These are phyloP conservation scores for Steinernema scapterisci DNA, from an alignment of 2,888 invertebrate species.

Conservation along the genomic window DNA sequence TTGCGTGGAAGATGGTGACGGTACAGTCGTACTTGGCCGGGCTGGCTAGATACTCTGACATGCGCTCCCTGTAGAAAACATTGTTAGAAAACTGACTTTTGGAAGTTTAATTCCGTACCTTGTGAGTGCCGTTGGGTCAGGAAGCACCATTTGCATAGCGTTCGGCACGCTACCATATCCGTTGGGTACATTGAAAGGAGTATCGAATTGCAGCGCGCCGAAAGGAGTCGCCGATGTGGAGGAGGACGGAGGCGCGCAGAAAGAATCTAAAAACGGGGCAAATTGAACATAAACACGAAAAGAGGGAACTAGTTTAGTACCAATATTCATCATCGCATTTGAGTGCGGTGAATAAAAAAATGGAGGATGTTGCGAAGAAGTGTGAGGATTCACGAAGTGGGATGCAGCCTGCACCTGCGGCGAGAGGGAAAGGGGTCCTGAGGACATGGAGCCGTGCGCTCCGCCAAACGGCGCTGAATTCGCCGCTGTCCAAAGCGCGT, in stretches of 20 bases:
- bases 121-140: not conserved
- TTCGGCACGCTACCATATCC: slow-evolving; percentile 26
- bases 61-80: slow-evolving; percentile 77
- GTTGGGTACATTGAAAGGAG: slow-evolving; percentile 9
- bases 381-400: slow-evolving; percentile 15
- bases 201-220: slow-evolving; percentile 16
- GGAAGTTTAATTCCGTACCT: not conserved
- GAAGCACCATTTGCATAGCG: slow-evolving; percentile 29
- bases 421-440: slow-evolving; percentile 17
- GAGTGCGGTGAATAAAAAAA: slow-evolving; percentile 25
- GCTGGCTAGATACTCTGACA: slow-evolving; percentile 84
- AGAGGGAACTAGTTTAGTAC: not conserved
- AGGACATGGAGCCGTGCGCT: slow-evolving; percentile 9
- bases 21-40: slow-evolving; percentile 75
- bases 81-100: not conserved
- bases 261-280: slow-evolving; percentile 11
- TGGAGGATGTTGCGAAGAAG: slow-evolving; percentile 19
- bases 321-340: slow-evolving; percentile 25
- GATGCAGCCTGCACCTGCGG: slow-evolving; percentile 18
- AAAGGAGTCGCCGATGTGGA: slow-evolving; percentile 20
- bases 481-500: slow-evolving; percentile 12
- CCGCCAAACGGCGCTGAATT: slow-evolving; percentile 8
- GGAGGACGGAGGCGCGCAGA: slow-evolving; percentile 25
- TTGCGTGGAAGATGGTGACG: slow-evolving; percentile 95
- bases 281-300: not conserved